Conservation (phyloP, 2,888 invertebrate species). For the Ophonus ardosiacus region DNA sequence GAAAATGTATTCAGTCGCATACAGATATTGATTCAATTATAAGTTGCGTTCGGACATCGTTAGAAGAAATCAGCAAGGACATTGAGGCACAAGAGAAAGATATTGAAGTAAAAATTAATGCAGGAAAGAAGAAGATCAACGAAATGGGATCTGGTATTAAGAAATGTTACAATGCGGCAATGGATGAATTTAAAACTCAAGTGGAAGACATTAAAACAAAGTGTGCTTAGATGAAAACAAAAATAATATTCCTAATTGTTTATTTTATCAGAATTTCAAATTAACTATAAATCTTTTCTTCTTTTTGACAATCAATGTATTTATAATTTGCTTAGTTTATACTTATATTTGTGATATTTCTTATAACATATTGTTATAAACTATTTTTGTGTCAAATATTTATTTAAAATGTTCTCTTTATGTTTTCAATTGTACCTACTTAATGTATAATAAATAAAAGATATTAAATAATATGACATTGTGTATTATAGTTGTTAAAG, state of each 20-base stretch:
- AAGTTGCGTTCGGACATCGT: background rate
- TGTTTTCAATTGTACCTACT: too few relatives aligned
- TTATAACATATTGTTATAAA: too few relatives aligned
- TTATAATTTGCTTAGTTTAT: background rate
- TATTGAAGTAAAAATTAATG: background rate
- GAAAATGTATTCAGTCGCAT: background rate
- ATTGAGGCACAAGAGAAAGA: background rate
- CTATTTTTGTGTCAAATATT: too few relatives aligned
- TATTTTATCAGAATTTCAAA: too few relatives aligned
- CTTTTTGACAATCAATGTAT: too few relatives aligned
- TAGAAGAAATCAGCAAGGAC: conserved; percentile 17
- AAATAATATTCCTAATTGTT: too few relatives aligned
- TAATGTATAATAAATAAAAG: too few relatives aligned
- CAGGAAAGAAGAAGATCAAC: background rate
- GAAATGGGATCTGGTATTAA: background rate
- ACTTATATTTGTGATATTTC: too few relatives aligned
- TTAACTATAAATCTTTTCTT: too few relatives aligned
- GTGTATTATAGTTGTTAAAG: too few relatives aligned
- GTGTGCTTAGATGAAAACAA: background rate
- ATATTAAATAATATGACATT: too few relatives aligned
- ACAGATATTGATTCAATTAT: background rate
- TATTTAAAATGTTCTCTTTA: too few relatives aligned
- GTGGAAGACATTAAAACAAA: background rate
- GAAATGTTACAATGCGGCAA: background rate
- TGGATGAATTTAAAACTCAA: background rate